Percentiles rank a stretch among this genome's conserved stretches.
phyloP scores from a whole-genome alignment of 2,113 vertebrate species.

The Leucosticte australis region DNA sequence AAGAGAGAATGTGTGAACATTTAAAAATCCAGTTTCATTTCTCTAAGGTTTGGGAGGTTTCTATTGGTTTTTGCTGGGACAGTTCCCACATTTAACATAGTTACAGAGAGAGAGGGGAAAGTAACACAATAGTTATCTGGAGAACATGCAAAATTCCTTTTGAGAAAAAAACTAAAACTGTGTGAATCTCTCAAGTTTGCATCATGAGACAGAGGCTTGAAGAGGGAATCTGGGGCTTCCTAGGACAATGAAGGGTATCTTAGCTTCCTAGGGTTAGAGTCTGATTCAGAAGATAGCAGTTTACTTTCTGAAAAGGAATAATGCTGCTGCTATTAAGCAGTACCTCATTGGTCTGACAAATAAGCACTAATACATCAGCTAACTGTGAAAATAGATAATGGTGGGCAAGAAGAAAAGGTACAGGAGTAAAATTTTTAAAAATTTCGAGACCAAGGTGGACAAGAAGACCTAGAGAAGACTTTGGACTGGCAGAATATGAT shows the following conservation, averaged over 20 bases:
- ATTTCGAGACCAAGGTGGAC: not conserved
- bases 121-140: not conserved
- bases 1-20: not conserved
- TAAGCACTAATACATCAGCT: not conserved
- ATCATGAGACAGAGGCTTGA: not conserved
- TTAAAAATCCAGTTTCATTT: not conserved
- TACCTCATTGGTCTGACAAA: not conserved
- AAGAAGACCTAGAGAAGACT: not conserved
- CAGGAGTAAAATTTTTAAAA: not conserved
- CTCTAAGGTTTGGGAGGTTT: not conserved
- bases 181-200: not conserved
- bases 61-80: not conserved
- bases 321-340: not conserved
- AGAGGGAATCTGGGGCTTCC: not conserved
- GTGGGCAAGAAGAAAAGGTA: not conserved
- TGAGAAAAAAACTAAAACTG: not conserved
- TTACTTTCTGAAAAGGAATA: not conserved
- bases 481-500: not conserved
- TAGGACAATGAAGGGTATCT: not conserved
- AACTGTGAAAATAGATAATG: not conserved
- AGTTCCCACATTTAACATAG: not conserved
- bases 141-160: not conserved
- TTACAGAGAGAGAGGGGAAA: not conserved
- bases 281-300: not conserved
- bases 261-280: not conserved